Conservation (phyloP, 1,140 invertebrate genomes). For the Procambarus virginalis region DNA sequence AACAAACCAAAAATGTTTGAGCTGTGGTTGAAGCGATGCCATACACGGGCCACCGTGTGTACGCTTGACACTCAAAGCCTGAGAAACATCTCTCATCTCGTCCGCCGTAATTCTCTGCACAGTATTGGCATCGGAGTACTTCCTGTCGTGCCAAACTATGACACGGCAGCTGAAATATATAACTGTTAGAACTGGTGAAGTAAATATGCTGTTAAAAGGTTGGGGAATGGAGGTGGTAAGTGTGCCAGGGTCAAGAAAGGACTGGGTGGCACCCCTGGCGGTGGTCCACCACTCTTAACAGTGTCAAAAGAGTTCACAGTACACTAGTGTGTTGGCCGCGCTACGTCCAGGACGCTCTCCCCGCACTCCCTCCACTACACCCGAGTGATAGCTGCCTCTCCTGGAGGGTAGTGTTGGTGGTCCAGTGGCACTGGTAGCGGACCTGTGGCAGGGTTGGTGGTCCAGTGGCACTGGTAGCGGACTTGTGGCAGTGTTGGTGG, state of each 20-base stretch:
- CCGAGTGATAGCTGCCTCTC: not conserved
- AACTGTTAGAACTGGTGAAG: too few relatives aligned
- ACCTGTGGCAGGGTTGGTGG: not conserved
- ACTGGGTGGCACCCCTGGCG: not conserved
- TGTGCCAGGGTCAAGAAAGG: slow-evolving; percentile 14
- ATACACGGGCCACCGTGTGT: too few relatives aligned
- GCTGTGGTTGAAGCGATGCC: too few relatives aligned
- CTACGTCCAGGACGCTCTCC: not conserved
- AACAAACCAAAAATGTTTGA: too few relatives aligned
- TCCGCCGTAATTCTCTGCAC: too few relatives aligned
- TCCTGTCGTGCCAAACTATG: too few relatives aligned
- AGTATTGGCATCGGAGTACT: too few relatives aligned
- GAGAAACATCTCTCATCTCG: too few relatives aligned
- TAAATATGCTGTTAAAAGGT: too few relatives aligned
- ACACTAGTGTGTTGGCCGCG: not conserved
- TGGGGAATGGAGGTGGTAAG: not conserved
- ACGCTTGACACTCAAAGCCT: too few relatives aligned
- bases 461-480: not conserved
- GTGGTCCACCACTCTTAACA: not conserved
- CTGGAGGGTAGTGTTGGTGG: not conserved
- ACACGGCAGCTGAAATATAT: too few relatives aligned
- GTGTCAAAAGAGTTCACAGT: slow-evolving; percentile 10
- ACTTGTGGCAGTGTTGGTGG: not conserved
- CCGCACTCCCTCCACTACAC: not conserved
- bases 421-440: not conserved